A percentile compares a stretch with the other conserved stretches of the same genome.
Conservation (phyloP, 1,140 invertebrate genomes). For the Popillia japonica region DNA sequence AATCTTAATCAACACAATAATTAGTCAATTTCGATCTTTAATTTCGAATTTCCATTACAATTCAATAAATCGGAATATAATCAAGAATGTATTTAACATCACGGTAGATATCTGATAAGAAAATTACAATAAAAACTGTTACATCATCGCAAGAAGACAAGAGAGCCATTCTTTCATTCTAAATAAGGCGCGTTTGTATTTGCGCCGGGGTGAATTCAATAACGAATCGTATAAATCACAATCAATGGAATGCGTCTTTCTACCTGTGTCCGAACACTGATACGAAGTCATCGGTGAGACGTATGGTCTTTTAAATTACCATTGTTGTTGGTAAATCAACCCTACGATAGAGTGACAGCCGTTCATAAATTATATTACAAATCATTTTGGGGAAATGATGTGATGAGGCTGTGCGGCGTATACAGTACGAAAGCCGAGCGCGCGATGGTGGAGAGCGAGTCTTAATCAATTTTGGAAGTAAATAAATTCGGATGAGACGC, state of each 20-base stretch:
- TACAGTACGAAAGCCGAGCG: no score
- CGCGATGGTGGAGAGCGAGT: not conserved
- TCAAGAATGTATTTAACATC: not conserved
- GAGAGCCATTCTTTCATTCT: not conserved
- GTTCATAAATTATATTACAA: constrained; percentile 45
- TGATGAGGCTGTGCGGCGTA: not conserved
- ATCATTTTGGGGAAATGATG: constrained; percentile 25
- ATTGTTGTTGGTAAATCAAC: constrained; percentile 46
- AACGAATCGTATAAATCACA: constrained; percentile 49
- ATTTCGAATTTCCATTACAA: not conserved
- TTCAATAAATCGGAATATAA: not conserved
- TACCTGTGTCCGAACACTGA: constrained; percentile 41
- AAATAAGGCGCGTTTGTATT: constrained; percentile 26
- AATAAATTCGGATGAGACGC: constrained; percentile 31
- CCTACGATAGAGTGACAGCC: constrained; percentile 44
- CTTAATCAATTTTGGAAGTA: constrained; percentile 34
- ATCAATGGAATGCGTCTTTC: constrained; percentile 52
- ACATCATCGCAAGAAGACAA: constrained; percentile 4
- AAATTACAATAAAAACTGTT: constrained; percentile 16
- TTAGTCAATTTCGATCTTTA: not conserved
- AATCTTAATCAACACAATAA: no score
- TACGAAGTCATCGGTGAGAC: constrained; percentile 19
- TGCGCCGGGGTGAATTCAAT: constrained; percentile 28
- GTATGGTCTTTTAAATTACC: constrained; percentile 44
- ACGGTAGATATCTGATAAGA: constrained; percentile 3